These are phyloP conservation scores for Squalus acanthias DNA, from an alignment of 2,797 vertebrate genomes.

Conservation along the genomic window DNA sequence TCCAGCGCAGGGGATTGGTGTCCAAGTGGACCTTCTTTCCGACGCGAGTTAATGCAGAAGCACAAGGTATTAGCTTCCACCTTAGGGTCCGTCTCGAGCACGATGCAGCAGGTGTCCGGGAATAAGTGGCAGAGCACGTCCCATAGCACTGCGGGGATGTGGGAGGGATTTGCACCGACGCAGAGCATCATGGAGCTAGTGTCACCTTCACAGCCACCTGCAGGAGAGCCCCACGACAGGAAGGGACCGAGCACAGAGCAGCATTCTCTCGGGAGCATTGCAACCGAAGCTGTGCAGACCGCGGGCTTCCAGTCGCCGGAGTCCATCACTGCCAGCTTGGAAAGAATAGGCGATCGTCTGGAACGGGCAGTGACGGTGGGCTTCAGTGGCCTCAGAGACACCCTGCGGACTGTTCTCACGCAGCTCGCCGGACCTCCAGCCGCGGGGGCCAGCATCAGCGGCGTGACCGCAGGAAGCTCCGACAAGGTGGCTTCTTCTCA, in stretches of 20 bases:
- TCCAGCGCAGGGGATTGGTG: neutral
- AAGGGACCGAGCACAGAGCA: neutral
- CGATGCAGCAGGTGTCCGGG: neutral
- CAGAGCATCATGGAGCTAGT: neutral
- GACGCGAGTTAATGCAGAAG: neutral
- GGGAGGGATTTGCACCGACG: neutral
- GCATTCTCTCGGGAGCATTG: neutral
- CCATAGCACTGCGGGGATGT: too few species aligned
- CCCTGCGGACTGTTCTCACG: neutral
- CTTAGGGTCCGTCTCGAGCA: neutral
- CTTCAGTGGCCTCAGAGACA: neutral
- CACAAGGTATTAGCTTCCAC: neutral
- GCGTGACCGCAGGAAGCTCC: neutral
- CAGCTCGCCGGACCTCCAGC: neutral
- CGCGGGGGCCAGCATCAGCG: neutral
- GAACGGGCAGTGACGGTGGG: neutral
- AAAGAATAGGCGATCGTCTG: neutral
- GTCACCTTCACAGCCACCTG: neutral
- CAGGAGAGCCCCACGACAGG: neutral
- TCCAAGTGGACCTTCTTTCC: neutral
- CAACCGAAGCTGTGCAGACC: neutral
- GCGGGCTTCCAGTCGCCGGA: neutral
- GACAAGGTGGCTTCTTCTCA: neutral
- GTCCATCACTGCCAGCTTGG: neutral
- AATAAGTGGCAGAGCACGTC: neutral